Conservation (phyloP, 2,113 vertebrate genomes). For the Psittacula cyanocephala region DNA sequence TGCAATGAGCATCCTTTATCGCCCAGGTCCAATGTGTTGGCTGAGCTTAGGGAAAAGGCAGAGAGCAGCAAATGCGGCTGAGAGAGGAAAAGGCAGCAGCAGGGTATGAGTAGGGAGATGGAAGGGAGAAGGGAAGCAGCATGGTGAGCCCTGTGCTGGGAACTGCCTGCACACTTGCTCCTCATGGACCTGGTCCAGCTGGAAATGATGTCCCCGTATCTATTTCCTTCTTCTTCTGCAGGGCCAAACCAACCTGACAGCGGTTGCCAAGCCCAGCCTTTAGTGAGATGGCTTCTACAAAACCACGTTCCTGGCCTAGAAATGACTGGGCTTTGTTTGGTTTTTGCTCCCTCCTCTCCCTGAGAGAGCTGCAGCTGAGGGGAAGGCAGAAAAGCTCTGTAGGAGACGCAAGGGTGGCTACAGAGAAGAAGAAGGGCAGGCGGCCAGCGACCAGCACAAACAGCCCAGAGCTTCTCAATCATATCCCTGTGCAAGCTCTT, state of each 20-base stretch:
- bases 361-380: background rate
- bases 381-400: conserved; percentile 37
- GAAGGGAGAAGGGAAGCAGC: background rate
- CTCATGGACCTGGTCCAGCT: background rate
- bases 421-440: conserved; percentile 16
- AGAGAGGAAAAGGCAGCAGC: background rate
- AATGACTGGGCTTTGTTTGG: background rate
- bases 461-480: background rate
- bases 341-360: background rate
- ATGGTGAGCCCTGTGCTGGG: background rate
- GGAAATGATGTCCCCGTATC: background rate
- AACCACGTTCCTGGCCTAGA: background rate
- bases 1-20: background rate
- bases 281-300: background rate
- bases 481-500: background rate
- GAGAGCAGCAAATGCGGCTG: background rate
- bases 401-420: background rate
- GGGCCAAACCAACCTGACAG: background rate
- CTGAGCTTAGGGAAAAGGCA: background rate
- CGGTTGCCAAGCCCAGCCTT: background rate
- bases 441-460: background rate
- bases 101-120: rapidly evolving
- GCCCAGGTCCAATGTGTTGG: background rate
- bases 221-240: background rate
- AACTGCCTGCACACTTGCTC: background rate